Evolutionary conservation across 2,113 vertebrate genomes (phyloP).

Genomic region (Gallinago paraguaiae): DNA sequence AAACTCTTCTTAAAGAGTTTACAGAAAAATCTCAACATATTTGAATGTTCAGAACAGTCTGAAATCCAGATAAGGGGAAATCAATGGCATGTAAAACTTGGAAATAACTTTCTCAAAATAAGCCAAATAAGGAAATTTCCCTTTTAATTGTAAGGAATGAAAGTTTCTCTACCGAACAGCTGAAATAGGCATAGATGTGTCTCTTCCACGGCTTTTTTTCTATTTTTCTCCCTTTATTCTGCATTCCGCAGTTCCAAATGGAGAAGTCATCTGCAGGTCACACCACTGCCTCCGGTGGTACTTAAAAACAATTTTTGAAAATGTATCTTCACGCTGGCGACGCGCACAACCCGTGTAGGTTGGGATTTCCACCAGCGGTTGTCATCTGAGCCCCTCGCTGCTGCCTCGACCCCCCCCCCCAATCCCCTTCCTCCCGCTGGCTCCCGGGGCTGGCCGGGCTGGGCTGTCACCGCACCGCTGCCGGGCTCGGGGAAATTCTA

Average conservation of each 20-base stretch:
- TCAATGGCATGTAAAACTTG: background rate
- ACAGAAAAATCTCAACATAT: background rate
- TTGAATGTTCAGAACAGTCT: background rate
- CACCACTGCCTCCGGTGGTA: constrained; percentile 66
- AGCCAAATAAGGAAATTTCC: background rate
- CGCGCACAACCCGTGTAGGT: background rate
- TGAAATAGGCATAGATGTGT: constrained; percentile 6
- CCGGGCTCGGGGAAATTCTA: constrained; percentile 30
- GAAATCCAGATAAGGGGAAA: background rate
- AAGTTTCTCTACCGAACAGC: background rate
- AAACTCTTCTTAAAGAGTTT: background rate
- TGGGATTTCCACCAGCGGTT: background rate
- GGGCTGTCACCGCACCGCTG: background rate
- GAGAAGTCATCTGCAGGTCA: constrained; percentile 77
- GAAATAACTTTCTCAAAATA: background rate
- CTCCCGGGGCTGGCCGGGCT: background rate
- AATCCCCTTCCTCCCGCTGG: background rate
- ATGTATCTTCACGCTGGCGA: constrained; percentile 34
- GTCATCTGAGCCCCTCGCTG: background rate
- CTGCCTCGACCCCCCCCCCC: background rate
- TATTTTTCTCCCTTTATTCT: constrained; percentile 4
- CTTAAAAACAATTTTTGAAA: constrained; percentile 42
- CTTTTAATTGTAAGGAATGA: background rate
- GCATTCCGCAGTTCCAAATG: constrained; percentile 70
- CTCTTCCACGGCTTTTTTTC: constrained; percentile 25